Evolutionary conservation across 2,888 invertebrate genomes (phyloP).

Genomic region (Cremastinae sp.): DNA sequence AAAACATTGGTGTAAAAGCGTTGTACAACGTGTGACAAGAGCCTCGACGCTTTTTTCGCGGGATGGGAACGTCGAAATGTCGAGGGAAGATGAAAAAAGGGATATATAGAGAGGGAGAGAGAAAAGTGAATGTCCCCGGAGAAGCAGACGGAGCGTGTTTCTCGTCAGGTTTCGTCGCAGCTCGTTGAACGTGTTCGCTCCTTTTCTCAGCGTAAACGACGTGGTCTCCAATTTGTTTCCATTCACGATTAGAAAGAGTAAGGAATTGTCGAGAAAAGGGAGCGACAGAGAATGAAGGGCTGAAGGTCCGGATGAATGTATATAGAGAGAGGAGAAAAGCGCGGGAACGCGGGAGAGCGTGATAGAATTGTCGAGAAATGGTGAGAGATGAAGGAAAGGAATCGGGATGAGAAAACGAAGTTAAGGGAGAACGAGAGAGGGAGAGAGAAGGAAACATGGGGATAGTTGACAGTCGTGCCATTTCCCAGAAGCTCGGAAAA

Average conservation of each 20-base stretch:
- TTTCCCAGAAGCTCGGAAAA: conserved; percentile 50
- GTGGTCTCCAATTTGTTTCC: conserved; percentile 66
- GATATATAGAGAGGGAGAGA: no score
- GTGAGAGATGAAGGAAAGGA: conserved; percentile 36
- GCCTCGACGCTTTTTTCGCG: conserved; percentile 31
- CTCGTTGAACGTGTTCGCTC: conserved; percentile 39
- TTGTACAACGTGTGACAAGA: no score
- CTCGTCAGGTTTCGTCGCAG: conserved; percentile 3
- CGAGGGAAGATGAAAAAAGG: conserved; percentile 14
- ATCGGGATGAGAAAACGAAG: conserved; percentile 15
- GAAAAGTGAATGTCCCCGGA: conserved; percentile 4
- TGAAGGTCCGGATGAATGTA: no score
- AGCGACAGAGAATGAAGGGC: conserved; percentile 35
- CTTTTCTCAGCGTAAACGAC: conserved; percentile 44
- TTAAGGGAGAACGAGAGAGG: conserved; percentile 30
- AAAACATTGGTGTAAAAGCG: no score
- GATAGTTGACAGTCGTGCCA: no score
- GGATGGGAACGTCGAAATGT: conserved; percentile 30
- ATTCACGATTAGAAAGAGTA: conserved; percentile 68
- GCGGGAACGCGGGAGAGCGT: conserved; percentile 32
- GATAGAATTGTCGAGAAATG: no score
- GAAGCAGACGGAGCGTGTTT: conserved; percentile 29
- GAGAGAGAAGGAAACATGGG: conserved; percentile 32
- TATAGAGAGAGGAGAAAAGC: no score
- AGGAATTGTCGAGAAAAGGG: conserved; percentile 57